Percentiles rank a stretch among this genome's conserved stretches.
phyloP scores from a whole-genome alignment of 2,113 vertebrate genomes.

The Galemys pyrenaicus region DNA sequence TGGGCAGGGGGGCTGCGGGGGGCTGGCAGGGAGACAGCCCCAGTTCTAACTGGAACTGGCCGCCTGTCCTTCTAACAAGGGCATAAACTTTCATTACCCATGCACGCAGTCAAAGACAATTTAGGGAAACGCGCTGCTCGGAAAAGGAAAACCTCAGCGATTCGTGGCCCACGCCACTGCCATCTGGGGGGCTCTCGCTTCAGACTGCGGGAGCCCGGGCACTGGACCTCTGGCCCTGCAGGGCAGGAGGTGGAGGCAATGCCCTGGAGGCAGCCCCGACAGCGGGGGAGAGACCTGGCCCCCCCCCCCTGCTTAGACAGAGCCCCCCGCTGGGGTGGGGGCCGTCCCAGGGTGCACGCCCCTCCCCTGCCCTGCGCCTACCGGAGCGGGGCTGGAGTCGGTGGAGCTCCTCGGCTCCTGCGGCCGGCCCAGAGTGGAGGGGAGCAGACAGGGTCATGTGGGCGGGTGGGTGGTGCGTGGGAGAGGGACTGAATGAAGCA shows the following conservation, averaged over 20 bases:
- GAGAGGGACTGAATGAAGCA: not conserved
- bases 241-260: not conserved
- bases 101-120: constrained; percentile 99
- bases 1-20: constrained; percentile 60
- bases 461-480: not conserved
- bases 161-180: constrained; percentile 11
- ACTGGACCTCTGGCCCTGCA: constrained; percentile 23
- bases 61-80: constrained; percentile 99
- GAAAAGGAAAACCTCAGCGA: constrained; percentile 98
- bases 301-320: not conserved
- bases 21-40: constrained; percentile 92
- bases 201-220: not conserved
- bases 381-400: too few relatives aligned
- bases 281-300: not conserved
- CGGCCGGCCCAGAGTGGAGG: not conserved
- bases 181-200: constrained; percentile 56
- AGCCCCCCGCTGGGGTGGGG: not conserved
- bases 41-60: constrained; percentile 96
- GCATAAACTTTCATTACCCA: constrained; percentile 99
- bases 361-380: not conserved
- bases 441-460: not conserved
- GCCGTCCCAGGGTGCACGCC: not conserved
- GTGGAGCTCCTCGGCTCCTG: not conserved
- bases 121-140: constrained; percentile 96
- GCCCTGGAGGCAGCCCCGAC: not conserved